Percentiles rank a stretch among this genome's conserved stretches.
Evolutionary conservation across 2,113 vertebrate genomes (phyloP).

Genomic region (Glaucomys volans): DNA sequence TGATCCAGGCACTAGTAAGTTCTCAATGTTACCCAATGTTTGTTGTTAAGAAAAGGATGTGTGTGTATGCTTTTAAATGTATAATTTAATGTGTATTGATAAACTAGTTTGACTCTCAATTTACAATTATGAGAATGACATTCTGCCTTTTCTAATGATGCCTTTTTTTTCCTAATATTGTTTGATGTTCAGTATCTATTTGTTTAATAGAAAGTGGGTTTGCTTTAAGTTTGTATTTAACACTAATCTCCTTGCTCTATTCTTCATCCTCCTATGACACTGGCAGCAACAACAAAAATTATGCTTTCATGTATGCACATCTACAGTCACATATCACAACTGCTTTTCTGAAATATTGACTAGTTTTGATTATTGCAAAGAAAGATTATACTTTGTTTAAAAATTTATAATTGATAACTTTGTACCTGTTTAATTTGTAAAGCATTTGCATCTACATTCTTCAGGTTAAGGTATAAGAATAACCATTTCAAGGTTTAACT

Average conservation of each 20-base stretch:
- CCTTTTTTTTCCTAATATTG: conserved; percentile 32
- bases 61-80: conserved; percentile 12
- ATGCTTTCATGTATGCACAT: not conserved
- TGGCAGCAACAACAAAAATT: not conserved
- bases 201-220: conserved; percentile 53
- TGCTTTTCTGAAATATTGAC: conserved; percentile 9
- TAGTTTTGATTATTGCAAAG: conserved; percentile 60
- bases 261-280: not conserved
- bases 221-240: conserved; percentile 48
- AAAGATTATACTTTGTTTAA: conserved; percentile 31
- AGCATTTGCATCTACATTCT: not conserved
- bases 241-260: not conserved
- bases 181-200: not conserved
- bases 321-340: not conserved
- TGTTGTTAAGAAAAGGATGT: conserved; percentile 37
- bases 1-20: conserved; percentile 84
- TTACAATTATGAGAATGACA: conserved; percentile 10
- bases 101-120: not conserved
- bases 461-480: not conserved
- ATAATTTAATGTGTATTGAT: conserved; percentile 34
- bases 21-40: conserved; percentile 50
- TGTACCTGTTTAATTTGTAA: conserved; percentile 54
- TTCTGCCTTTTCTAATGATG: not conserved
- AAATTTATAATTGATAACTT: conserved; percentile 50
- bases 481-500: conserved; percentile 45